Base-by-base conservation (phyloP, 1,140 invertebrate species). In the Formica selysi region DNA sequence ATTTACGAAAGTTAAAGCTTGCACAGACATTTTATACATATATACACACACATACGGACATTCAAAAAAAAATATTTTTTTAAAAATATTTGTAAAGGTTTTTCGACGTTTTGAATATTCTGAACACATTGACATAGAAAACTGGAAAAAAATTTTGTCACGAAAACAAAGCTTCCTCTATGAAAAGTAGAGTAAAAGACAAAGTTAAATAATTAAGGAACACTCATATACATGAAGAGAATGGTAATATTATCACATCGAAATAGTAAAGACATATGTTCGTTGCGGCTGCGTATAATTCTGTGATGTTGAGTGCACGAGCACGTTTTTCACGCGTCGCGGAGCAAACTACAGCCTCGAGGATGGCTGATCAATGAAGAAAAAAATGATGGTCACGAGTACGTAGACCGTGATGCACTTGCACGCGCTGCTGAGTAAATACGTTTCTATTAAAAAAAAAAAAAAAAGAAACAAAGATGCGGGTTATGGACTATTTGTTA, bases 361-460 rank as follows among this genome's bases (percentile, higher is more conserved):
- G 41, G 29, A 67, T 68, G 44, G 62, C 29, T 51, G 61, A 36
- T n/a, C 13, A 51, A 26, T 67, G n/a, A 32, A 51, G 48, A 51
- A 13, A 79, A 68, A 32, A 51, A 67, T 79, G 13, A 79, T 19
- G 5, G 3, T 79, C 41, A 67, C 29, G 32, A 38, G n/a, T 68
- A 67, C 26, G 5, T 79, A 4, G 13, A 79, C 2, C 4, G 36
- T 3, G 7, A 13, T 38, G 64, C 62, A 36, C 29, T 64, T 65
- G 70, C 32, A 22, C n/a, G 51, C 8, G n/a, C 38, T 73, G 51
- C 41, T 36, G 29, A 22, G 76, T 70, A 87, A 85, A 54, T 87
- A 76, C 11, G 44, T 48, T 51, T 68, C 70, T 85, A 71, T 36
- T 48, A 19, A 51, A 19, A 51, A 48, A 48, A 13, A 13, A 3